Evolutionary conservation across 2,797 vertebrate species (phyloP), one percentile per base, ranked within the genome.

Genomic region (Coendou prehensilis): DNA sequence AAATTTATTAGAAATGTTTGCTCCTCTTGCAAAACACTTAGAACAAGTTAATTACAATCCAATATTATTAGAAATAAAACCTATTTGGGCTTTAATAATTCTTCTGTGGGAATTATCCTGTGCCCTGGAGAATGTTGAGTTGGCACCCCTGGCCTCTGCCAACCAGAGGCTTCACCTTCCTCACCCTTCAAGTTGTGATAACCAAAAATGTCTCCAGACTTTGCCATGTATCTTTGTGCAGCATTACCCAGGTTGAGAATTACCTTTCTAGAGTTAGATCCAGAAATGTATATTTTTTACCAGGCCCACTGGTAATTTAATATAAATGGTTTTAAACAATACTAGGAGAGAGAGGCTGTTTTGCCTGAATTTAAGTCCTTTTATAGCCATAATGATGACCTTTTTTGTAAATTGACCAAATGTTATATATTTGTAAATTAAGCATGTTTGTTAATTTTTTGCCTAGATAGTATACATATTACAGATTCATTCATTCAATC

Each of bases 401-500:
- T 64, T 37, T 5, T 22, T 15, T 18, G 11, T 76, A 76, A 87
- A 54, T 17, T 83, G 8, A 82, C 61, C 23, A 52, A 83, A 64
- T n/a, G 11, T 45, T 81, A 41, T 45, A 1, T 83, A 37, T 63
- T 88, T 64, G 59, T 64, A 37, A 94, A 4, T 83, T 20, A 94
- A 67, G 28, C 54, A 82, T 79, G 94, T 92, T 92, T 80, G 57
- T 13, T 84, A 13, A 45, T 80, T 95, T 95, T 15, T 73, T 45
- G 9, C 50, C 37, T 52, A 15, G 28, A n/a, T 94, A 23, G 9
- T n/a, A 69, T 64, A 52, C 22, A 6, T 30, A 18, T 45, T 67
- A 41, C 33, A 90, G 45, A 28, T 93, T 11, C 83, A 96, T n/a
- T 91, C 7, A 52, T 47, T 6, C 1, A 63, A 1, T 54, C 5